Conservation (phyloP, 2,888 invertebrate genomes). For the Eristalis tenax region DNA sequence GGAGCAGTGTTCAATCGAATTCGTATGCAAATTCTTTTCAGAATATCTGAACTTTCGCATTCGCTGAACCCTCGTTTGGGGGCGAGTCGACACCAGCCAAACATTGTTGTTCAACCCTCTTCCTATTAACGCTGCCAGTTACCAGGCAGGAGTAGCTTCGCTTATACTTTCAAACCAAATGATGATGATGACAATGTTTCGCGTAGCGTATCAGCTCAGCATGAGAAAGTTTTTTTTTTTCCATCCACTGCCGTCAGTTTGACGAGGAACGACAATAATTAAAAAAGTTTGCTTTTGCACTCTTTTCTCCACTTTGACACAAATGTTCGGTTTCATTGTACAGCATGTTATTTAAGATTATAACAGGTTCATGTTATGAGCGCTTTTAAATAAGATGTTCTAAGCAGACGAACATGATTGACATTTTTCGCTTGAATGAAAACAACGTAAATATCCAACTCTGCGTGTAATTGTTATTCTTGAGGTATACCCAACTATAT, state of each 20-base stretch:
- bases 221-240: conserved; percentile 6
- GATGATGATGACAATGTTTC: conserved; percentile 52
- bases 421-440: not conserved
- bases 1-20: conserved; percentile 41
- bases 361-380: not conserved
- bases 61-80: conserved; percentile 5
- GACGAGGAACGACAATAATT: conserved; percentile 47
- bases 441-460: not conserved
- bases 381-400: not conserved
- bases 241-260: not conserved
- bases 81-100: conserved; percentile 14
- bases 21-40: conserved; percentile 53
- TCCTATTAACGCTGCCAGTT: conserved; percentile 39
- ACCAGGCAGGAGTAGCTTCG: conserved; percentile 4
- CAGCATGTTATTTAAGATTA: not conserved
- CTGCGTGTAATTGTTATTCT: too few species aligned
- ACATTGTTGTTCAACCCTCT: conserved; percentile 29
- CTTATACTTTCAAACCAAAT: conserved; percentile 22
- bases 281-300: conserved; percentile 49
- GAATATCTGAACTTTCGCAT: conserved; percentile 34
- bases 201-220: not conserved
- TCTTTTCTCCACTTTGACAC: not conserved
- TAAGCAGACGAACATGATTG: not conserved
- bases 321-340: not conserved
- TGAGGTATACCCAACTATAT: too few species aligned